phyloP scores from a whole-genome alignment of 2,888 invertebrate species.

The Girardia tigrina region DNA sequence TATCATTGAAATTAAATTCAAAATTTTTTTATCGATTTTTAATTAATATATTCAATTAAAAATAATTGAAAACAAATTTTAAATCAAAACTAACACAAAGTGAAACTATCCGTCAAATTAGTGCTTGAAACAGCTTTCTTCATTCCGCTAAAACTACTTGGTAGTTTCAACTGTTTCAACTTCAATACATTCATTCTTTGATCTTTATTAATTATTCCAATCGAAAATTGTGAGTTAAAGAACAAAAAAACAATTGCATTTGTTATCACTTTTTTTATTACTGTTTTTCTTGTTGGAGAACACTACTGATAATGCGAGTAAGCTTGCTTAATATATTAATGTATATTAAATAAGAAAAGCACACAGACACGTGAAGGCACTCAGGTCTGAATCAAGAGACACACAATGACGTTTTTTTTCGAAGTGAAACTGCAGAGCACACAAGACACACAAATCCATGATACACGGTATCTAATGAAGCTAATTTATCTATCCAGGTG shows the following conservation, averaged over 20 bases:
- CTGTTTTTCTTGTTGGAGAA: constrained; percentile 12
- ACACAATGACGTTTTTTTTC: not conserved
- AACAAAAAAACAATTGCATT: not conserved
- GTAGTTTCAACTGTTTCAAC: not conserved
- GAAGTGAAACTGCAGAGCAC: not conserved
- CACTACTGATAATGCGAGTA: not conserved
- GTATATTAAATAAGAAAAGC: not conserved
- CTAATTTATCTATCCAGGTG: not conserved
- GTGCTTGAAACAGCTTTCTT: constrained; percentile 19
- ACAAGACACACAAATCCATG: not conserved
- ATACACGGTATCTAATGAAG: not conserved
- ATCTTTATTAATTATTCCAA: not conserved
- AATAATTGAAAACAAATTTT: too few relatives aligned
- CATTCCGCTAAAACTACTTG: not conserved
- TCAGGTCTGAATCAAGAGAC: not conserved
- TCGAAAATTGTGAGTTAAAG: not conserved
- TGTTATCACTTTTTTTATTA: not conserved
- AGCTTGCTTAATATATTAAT: not conserved
- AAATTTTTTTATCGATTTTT: too few relatives aligned
- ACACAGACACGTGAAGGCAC: not conserved
- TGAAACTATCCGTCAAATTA: not conserved
- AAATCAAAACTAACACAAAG: not conserved
- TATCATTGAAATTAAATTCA: too few relatives aligned
- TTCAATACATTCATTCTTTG: not conserved
- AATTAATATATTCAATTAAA: too few relatives aligned